Evolutionary conservation across 2,113 vertebrate species (phyloP), one percentile per base, ranked within the genome.

Genomic region (Xerus inauris): DNA sequence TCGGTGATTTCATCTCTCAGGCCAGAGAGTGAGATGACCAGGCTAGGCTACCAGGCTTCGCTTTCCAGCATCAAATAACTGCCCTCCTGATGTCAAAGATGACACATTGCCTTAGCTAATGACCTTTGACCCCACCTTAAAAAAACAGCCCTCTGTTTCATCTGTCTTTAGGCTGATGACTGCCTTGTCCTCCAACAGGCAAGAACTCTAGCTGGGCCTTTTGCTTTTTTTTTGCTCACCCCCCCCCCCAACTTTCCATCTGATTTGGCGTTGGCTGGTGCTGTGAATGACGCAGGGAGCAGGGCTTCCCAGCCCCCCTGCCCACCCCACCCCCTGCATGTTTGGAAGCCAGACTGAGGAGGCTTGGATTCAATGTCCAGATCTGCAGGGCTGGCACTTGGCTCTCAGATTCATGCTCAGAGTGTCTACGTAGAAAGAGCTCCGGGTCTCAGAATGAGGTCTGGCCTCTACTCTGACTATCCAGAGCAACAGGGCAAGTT

Each of bases 101-200:
- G 96, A 97, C 97, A 94, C 93, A 97, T 94, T 94, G 54, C 91
- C 89, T 64, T n/a, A 95, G 92, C 96, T 86, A 84, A 92, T 94
- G 91, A 96, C 97, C 94, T 97, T 93, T 97, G 94, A 73, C 91
- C 96, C 13, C 3, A 1, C 85, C 94, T 97, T 92, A 75, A 92
- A 95, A 77, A 96, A 73, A 57, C 38, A 96, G 64, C 42, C 67
- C 32, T 97, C 82, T 72, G 71, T 88, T 95, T 94, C 93, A 95
- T 96, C 94, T 87, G 75, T 89, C 92, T 94, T 91, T 40, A 87
- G 87, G 72, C 87, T 94, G 86, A 73, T 85, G 82, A 64, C 90
- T 76, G 80, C 71, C 57, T 75, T 93, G 24, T 95, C 92, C 65
- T 35, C 10, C 12, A 82, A 81, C 87, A 69, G 57, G 14, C 6